Base-by-base conservation (phyloP, 2,888 invertebrate species). In the Platycheirus rosarum region DNA sequence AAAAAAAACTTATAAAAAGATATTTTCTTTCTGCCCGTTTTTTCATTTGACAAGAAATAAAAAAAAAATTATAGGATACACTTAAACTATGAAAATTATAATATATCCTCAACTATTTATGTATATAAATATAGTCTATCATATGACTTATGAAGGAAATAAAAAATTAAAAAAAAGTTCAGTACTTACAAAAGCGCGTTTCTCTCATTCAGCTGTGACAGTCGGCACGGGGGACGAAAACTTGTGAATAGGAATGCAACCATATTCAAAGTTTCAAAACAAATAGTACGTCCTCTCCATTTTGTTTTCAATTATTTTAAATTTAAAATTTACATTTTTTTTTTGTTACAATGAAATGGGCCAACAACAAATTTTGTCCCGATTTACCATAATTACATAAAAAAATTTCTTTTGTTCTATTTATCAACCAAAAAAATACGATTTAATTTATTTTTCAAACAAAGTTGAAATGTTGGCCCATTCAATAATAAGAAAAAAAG, bases 131-230 rank as follows among this genome's bases (percentile, higher is more conserved):
- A n/a, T n/a, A n/a, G n/a, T n/a, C n/a, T n/a, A n/a, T n/a, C n/a
- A n/a, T n/a, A n/a, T n/a, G n/a, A n/a, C n/a, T 4, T 40, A 13
- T 40, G 13, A 5, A 40, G 0, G 5, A 16, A 44, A 16, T 16
- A 14, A 63, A 49, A 53, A 32, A 29, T 75, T 62, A 66, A 62
- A 16, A 53, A 62, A 68, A 62, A 40, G 20, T 18, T 65, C 76
- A 77, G 82, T 82, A 82, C 82, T 82, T 82, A 82, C 82, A 82
- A 82, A 70, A 76, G 68, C 48, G 68, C 48, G 53, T 46, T 69
- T 73, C 49, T 69, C 49, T 80, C 60, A 65, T 51, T 66, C 71
- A 57, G 63, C 29, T 29, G 23, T 53, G 29, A 63, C 63, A 66
- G 51, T 80, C 65, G 29, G 18, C 62, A 55, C 63, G 63, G 74